Percentiles rank a stretch among this genome's conserved stretches.
Evolutionary conservation across 2,888 invertebrate species (phyloP).

Genomic region (Nemotelus pantherinus): DNA sequence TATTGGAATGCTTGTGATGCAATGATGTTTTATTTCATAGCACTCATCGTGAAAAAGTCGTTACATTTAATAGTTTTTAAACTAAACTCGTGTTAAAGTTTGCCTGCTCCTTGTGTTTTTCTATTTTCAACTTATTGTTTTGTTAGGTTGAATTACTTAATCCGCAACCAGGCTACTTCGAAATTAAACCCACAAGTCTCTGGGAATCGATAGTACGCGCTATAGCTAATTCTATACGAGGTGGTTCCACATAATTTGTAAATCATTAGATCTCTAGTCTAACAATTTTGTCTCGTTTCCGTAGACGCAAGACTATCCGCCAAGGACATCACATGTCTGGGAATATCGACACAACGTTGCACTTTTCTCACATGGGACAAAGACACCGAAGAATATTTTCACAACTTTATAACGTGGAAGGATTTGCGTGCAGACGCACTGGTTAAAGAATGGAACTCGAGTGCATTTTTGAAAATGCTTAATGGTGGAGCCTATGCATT

Average conservation of each 20-base stretch:
- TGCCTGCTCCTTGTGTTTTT: not conserved
- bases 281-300: slow-evolving; percentile 7
- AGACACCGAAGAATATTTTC: slow-evolving; percentile 77
- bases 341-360: slow-evolving; percentile 82
- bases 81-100: not conserved
- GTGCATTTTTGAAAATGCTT: slow-evolving; percentile 73
- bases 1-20: not conserved
- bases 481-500: slow-evolving; percentile 67
- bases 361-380: slow-evolving; percentile 88
- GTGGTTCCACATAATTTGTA: slow-evolving; percentile 65
- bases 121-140: not conserved
- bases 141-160: slow-evolving; percentile 79
- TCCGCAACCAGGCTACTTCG: slow-evolving; percentile 82
- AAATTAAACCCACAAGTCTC: slow-evolving; percentile 86
- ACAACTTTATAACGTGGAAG: slow-evolving; percentile 91
- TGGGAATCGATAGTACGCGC: slow-evolving; percentile 77
- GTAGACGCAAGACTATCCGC: slow-evolving; percentile 77
- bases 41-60: not conserved
- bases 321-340: slow-evolving; percentile 78
- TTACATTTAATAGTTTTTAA: not conserved
- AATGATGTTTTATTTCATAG: not conserved
- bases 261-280: slow-evolving; percentile 28
- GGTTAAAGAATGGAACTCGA: slow-evolving; percentile 81
- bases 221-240: slow-evolving; percentile 74
- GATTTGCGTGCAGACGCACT: slow-evolving; percentile 80